Conservation (phyloP, 2,888 invertebrate species). For the Eutolmus rufibarbis region DNA sequence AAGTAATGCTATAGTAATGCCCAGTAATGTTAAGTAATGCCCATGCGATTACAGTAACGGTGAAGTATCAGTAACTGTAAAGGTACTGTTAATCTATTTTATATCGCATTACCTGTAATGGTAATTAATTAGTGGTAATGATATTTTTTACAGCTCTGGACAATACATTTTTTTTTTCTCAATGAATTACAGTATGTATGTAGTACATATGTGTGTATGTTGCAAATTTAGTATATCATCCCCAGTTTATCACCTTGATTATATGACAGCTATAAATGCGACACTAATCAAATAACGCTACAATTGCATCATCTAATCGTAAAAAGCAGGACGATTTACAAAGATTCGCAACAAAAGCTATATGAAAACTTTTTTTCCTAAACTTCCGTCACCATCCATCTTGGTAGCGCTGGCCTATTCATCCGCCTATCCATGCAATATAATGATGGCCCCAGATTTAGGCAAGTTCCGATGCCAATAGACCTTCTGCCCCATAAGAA, state of each 20-base stretch:
- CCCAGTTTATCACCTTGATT: neutral
- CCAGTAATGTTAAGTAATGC: too few relatives aligned
- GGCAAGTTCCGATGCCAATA: neutral
- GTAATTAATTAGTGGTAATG: too few relatives aligned
- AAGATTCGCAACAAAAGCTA: neutral
- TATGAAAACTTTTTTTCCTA: neutral
- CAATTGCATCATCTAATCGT: constrained; percentile 15
- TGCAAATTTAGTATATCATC: neutral
- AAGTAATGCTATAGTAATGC: too few relatives aligned
- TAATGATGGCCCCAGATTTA: neutral
- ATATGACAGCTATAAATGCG: neutral
- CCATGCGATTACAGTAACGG: too few relatives aligned
- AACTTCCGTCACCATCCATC: neutral
- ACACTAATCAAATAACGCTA: constrained; percentile 5
- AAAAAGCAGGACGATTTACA: neutral
- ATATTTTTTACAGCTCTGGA: too few relatives aligned
- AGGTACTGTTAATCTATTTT: too few relatives aligned
- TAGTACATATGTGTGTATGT: too few relatives aligned
- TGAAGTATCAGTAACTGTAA: too few relatives aligned
- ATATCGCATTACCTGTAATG: too few relatives aligned
- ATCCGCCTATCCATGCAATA: neutral
- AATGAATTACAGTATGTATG: too few relatives aligned
- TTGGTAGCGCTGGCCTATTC: neutral
- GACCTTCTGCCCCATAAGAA: neutral
- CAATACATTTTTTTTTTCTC: too few relatives aligned